Conservation (phyloP, 2,113 vertebrate species). For the Eleginops maclovinus region DNA sequence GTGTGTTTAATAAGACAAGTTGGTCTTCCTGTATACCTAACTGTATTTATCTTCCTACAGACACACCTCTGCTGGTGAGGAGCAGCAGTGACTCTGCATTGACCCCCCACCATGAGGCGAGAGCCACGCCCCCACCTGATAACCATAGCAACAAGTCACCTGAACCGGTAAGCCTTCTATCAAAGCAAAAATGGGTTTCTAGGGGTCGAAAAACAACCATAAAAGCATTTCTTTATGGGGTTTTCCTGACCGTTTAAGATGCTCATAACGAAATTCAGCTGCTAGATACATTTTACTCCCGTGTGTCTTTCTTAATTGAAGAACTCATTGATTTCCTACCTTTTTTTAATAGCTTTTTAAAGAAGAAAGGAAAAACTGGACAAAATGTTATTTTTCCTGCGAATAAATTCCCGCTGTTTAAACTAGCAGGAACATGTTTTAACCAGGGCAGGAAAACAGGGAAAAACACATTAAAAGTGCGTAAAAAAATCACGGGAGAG, state of each 20-base stretch:
- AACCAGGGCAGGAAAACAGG: background rate
- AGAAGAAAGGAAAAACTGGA: background rate
- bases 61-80: conserved; percentile 74
- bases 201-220: background rate
- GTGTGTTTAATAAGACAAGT: background rate
- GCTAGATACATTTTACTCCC: background rate
- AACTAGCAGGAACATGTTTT: background rate
- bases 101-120: conserved; percentile 12
- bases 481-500: conserved; percentile 14
- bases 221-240: too few relatives aligned
- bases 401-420: background rate
- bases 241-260: background rate
- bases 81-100: conserved; percentile 77
- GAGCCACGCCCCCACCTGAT: conserved; percentile 16
- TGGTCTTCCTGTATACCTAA: background rate
- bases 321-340: background rate
- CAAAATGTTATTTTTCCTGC: background rate
- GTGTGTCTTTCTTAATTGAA: background rate
- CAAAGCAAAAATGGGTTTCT: too few relatives aligned
- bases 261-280: background rate
- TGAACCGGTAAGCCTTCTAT: conserved; percentile 51
- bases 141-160: conserved; percentile 4
- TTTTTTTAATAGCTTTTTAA: background rate
- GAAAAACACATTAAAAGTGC: background rate
- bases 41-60: conserved; percentile 19